Conservation (phyloP, 2,888 invertebrate genomes). For the Pandemis heparana region DNA sequence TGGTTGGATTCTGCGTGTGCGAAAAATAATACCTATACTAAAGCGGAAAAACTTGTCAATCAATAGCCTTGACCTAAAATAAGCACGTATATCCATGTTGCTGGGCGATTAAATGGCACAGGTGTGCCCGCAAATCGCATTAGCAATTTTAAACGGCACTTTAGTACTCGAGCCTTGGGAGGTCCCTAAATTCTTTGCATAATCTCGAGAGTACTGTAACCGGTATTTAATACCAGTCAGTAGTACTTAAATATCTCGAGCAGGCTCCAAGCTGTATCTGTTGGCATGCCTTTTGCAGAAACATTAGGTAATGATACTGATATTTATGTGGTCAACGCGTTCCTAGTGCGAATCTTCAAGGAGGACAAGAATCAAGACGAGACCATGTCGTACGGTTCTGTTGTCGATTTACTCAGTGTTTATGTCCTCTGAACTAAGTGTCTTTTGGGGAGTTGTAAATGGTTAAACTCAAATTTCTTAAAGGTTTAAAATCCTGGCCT, state of each 20-base stretch:
- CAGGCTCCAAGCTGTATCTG: not conserved
- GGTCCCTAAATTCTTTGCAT: constrained; percentile 3
- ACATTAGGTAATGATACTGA: not conserved
- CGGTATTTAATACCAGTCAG: not conserved
- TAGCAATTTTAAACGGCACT: constrained; percentile 1
- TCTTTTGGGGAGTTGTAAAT: too few relatives aligned
- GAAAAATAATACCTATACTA: constrained; percentile 61
- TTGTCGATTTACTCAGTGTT: too few relatives aligned
- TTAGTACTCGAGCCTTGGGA: not conserved
- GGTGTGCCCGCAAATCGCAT: constrained; percentile 6
- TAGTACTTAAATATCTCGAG: not conserved
- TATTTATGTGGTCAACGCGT: not conserved
- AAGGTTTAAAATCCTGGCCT: too few relatives aligned
- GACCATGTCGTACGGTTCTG: too few relatives aligned
- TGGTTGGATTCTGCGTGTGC: constrained; percentile 60
- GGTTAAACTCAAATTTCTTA: too few relatives aligned
- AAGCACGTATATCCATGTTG: constrained; percentile 12
- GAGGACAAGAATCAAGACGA: too few relatives aligned
- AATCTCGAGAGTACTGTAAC: not conserved
- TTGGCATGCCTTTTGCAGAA: not conserved
- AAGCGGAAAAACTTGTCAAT: constrained; percentile 57
- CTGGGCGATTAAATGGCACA: constrained; percentile 22
- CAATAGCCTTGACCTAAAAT: constrained; percentile 65
- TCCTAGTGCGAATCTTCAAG: not conserved
- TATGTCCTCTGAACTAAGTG: too few relatives aligned